Conservation (phyloP, 2,113 vertebrate genomes). For the Zosterops lateralis region DNA sequence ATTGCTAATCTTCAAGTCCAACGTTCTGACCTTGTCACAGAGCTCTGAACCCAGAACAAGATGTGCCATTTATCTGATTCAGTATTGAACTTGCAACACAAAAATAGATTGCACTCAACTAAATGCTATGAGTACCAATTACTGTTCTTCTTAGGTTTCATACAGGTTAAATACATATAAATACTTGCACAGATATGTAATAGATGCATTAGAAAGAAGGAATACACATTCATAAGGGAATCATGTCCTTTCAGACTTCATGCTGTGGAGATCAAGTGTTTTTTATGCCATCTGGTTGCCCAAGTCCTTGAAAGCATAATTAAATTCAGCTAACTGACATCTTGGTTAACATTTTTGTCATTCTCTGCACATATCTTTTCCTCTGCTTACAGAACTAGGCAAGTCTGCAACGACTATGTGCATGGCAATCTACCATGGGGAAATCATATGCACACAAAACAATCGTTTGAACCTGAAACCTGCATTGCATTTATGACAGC, state of each 20-base stretch:
- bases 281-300: background rate
- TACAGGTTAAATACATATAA: background rate
- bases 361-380: background rate
- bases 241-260: background rate
- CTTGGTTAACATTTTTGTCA: background rate
- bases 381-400: background rate
- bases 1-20: background rate
- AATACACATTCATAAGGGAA: background rate
- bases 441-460: background rate
- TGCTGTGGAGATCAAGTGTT: background rate
- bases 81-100: background rate
- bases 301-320: background rate
- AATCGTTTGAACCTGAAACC: background rate
- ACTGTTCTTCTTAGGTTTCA: background rate
- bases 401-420: background rate
- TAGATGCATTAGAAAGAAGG: background rate
- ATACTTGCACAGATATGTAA: background rate
- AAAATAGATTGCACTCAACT: background rate
- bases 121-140: background rate
- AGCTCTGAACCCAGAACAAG: background rate
- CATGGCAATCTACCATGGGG: fast-evolving
- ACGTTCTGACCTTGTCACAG: background rate
- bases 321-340: background rate
- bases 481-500: background rate
- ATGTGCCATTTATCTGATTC: background rate